Evolutionary conservation across 2,113 vertebrate species (phyloP), one percentile per base, ranked within the genome.

Genomic region (Pan paniscus): DNA sequence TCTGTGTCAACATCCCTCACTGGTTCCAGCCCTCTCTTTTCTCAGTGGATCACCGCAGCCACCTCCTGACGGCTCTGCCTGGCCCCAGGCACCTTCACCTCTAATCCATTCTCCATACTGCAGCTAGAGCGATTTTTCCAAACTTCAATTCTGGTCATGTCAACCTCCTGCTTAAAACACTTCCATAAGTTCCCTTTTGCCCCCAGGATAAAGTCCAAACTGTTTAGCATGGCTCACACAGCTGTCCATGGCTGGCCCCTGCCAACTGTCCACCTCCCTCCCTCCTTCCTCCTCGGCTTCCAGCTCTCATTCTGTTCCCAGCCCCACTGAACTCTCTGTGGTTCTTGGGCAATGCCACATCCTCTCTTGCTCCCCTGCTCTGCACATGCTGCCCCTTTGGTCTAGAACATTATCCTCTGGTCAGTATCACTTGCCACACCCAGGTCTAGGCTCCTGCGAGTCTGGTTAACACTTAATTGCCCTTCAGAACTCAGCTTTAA

Each of bases 181-280:
- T 83, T 73, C 81, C 18, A 6, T 23, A 82, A 32, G 79, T 61
- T 85, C 50, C 50, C 70, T 57, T 72, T 76, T 90, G 82, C 78
- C 61, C 43, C 93, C 35, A 61, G 95, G 61, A 84, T 80, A 59
- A 43, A 97, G 93, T 76, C 85, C 89, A 59, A 14, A 81, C 22
- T 73, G 87, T 93, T 55, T 8, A 80, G 68, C 90, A 17, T 18
- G 76, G 83, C 61, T 64, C 70, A 10, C 20, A 4, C 8, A 10
- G 20, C 0, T 0, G 38, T 72, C 23, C 3, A 2, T 0, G 22
- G 30, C 25, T 43, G 68, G 52, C 11, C 32, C 6, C 38, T 50
- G 22, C 38, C 80, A 43, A 14, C 10, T 13, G 0, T 46, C 55
- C 32, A 3, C 48, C 48, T 8, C 18, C 14, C 25, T 23, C 38